Evolutionary conservation across 2,888 invertebrate genomes (phyloP), one percentile per base, ranked within the genome.

Genomic region (Sesia bembeciformis): DNA sequence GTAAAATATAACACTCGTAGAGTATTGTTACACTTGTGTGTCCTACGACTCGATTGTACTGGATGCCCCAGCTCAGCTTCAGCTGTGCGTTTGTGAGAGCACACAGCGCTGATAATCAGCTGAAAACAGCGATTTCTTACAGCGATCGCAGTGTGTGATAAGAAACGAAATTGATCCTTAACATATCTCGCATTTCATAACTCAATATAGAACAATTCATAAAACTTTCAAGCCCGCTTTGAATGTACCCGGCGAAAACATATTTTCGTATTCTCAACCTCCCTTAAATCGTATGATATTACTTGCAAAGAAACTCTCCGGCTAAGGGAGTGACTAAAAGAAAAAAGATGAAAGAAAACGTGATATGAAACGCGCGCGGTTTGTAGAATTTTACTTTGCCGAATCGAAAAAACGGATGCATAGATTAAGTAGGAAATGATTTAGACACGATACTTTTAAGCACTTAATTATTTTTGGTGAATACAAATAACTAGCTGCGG

Each of bases 331-430:
- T 62, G 68, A 68, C 64, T 65, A 64, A 65, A 67, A 68, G 68
- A 74, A 60, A 66, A 70, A 74, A 77, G 69, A 77, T 76, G 74
- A 78, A 79, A 77, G 66, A 60, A 52, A 60, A 56, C 56, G 61
- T 70, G 71, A 75, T 78, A 78, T 78, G 75, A 74, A 77, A 78
- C 72, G 72, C 72, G 67, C 69, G 66, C 61, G 65, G 62, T 63
- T 69, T 64, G 65, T 53, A 52, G 67, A 70, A 70, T 67, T 67
- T 72, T 74, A 69, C 75, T 74, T 70, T 67, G 61, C 63, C 60
- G 59, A 59, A 62, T 61, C 64, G 65, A 63, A 64, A 68, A 74
- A 72, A 70, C 64, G 62, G 51, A 49, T 54, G 23, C 69, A 68
- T 39, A 71, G 72, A 74, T 58, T 65, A 65, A n/a, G 46, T 8